These are phyloP conservation scores for Oxyruncus cristatus DNA, from an alignment of 2,113 vertebrate species.

Conservation along the genomic window DNA sequence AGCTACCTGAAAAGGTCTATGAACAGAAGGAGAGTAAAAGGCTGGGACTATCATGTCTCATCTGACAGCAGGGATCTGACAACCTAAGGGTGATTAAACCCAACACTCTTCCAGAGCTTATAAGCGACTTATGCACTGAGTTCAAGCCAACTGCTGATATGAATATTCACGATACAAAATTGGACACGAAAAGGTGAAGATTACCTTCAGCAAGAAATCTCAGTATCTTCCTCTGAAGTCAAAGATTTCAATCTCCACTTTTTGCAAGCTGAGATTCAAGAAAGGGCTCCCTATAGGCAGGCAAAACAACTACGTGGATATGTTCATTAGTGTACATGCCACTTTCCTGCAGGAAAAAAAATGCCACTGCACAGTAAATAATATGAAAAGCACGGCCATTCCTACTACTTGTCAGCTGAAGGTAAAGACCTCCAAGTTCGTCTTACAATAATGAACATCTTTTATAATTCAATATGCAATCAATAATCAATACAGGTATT, in stretches of 20 bases:
- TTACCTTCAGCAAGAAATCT: neutral
- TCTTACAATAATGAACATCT: neutral
- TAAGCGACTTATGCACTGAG: neutral
- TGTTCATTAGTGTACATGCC: neutral
- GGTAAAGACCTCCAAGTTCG: neutral
- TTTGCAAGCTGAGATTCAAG: neutral
- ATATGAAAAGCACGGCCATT: neutral
- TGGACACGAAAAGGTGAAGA: neutral
- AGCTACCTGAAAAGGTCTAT: neutral
- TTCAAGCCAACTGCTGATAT: fast-evolving
- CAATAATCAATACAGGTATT: neutral
- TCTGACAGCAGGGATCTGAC: neutral
- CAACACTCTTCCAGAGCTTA: neutral
- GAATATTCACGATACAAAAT: fast-evolving
- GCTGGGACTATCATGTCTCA: neutral
- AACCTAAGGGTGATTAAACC: neutral
- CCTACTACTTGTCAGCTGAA: neutral
- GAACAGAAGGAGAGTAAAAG: neutral
- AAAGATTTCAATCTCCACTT: neutral
- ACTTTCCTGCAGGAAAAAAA: neutral
- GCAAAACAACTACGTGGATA: neutral
- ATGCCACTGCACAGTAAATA: neutral
- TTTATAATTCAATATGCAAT: neutral
- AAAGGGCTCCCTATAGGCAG: neutral
- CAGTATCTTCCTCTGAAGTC: neutral